Base-by-base conservation (phyloP, 1,140 invertebrate species). In the Belonocnema kinseyi region DNA sequence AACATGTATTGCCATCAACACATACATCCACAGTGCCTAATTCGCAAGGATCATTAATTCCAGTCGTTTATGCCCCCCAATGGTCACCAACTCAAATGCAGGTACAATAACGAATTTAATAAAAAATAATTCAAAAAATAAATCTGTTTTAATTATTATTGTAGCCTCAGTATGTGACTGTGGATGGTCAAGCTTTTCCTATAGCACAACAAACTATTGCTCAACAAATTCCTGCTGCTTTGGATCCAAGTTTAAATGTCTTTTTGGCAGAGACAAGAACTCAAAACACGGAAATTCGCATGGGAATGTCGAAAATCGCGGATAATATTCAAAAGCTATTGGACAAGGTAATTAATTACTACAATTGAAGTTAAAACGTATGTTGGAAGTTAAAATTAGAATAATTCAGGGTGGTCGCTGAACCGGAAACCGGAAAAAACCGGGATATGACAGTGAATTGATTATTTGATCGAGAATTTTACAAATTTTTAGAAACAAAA, bases 251-350 rank as follows among this genome's bases (percentile, higher is more conserved):
- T 75, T 78, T 91, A 11, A 90, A 90, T 80, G 81, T 92, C 53
- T 88, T 92, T 73, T 79, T 92, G 51, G 88, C 90, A 8, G 91
- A 92, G 85, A 87, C 85, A 33, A 83, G 91, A 80, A 91, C 89
- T 21, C 88, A 90, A 40, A 91, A 91, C 77, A 76, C 90, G 13
- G 91, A 92, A 82, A 86, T 92, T 26, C 82, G 91, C 81, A 92
- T 92, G 88, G 89, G 88, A 50, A 87, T 92, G 78, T 85, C 88
- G 3, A 91, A 90, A 77, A 85, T 92, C 75, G 82, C 88, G 14
- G 91, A 92, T 71, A 92, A 92, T 83, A 85, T 92, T n/a, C 90
- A 92, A 77, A 89, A 89, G 78, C 77, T 92, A 51, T 79, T 92
- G 12, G 88, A 88, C 58, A 92, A 92, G 83, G 91, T 91, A 84